Base-by-base conservation (phyloP, 2,888 invertebrate species). In the Xanthorhoe spadicearia region DNA sequence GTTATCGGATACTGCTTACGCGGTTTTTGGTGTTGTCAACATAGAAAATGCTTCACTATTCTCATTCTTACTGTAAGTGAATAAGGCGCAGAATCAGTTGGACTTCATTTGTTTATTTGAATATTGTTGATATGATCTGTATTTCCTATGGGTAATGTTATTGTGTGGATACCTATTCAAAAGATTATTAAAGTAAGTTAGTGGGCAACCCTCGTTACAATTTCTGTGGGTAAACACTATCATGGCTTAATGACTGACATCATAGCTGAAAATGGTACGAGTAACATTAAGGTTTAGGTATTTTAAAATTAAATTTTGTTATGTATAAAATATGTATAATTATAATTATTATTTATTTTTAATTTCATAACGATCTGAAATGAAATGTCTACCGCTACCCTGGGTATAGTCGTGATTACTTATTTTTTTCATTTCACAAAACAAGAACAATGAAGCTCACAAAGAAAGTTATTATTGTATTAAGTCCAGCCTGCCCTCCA, bases 1-100 rank as follows among this genome's bases (percentile, higher is more conserved):
- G 71, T 77, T 73, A 66, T 71, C 66, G 43, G 52, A 55, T 61
- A 35, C 48, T 61, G 69, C 63, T 68, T 69, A 66, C 61, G 67
- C 52, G 64, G 70, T 66, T 68, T 62, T 50, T 8, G 59, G 43
- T 64, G 53, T 53, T 48, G 58, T 58, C 32, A 53, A 61, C 54
- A 54, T 9, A 46, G 55, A 53, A 60, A 58, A 52, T 63, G 58
- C 50, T 48, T 50, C 18, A 38, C 51, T 17, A 61, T 58, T 65
- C 13, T 52, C 48, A 15, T 38, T 28, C 55, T 35, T 67, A 64
- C 48, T 50, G 18, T 28, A 10, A 17, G 19, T 18, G 51, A 32
- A 23, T 59, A 64, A 32, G 23, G 54, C 10, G 1, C 35, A 53
- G 43, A 64, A 17, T 59, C 2, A 48, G 19, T n/a, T 64, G 32